Base-by-base conservation (phyloP, 2,888 invertebrate species). In the Megamerina dolium region DNA sequence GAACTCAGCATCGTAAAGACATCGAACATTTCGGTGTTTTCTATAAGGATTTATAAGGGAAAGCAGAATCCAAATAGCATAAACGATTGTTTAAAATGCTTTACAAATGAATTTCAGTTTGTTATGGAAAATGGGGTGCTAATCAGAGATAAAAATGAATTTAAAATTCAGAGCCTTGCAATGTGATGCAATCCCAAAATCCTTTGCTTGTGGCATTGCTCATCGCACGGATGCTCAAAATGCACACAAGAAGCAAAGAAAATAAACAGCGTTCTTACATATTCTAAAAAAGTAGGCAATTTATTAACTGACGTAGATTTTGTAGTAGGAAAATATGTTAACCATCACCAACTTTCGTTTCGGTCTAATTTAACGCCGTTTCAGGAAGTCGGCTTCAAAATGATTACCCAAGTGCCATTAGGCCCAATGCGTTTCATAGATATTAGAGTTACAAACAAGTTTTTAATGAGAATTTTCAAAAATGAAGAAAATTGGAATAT, bases 241-340 rank as follows among this genome's bases (percentile, higher is more conserved):
- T n/a, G n/a, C n/a, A n/a, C n/a, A n/a, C n/a, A n/a, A n/a, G n/a
- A n/a, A n/a, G 35, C 16, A 37, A 36, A 36, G 27, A 43, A 13
- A 27, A 31, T 43, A 20, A 14, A 41, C 13, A 46, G 38, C 17
- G 37, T 37, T n/a, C 35, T 42, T 0, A 43, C 46, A 2, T 40
- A 34, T 19, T 16, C 30, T 40, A 29, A 31, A 16, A 14, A 13
- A 17, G 17, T 19, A 23, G 34, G 21, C n/a, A 14, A 19, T 13
- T 14, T 46, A 2, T 27, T 36, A 19, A 26, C 39, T 14, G 43
- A 46, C 39, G 13, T 26, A 36, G 43, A 47, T 37, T 47, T 47
- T 19, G 9, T 20, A 4, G 10, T 29, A 32, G 43, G 41, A 29
- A 47, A 33, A 6, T 35, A 33, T 12, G 19, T 23, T 12, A 14